A percentile compares a stretch with the other conserved stretches of the same genome.
Conservation (phyloP, 2,113 vertebrate genomes). For the Cariama cristata region DNA sequence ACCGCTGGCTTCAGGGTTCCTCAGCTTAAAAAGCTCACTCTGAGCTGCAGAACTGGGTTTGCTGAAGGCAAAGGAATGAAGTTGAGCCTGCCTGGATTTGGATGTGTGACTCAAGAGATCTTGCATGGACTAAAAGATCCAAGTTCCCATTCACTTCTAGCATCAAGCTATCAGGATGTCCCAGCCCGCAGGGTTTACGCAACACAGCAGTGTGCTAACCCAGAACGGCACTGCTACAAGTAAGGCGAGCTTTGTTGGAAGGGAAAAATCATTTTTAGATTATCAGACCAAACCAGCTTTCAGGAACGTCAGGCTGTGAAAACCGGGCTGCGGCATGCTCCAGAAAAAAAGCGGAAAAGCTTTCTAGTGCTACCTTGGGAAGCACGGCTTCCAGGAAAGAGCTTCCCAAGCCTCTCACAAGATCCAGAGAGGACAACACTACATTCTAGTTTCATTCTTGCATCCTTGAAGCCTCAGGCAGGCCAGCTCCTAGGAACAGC, state of each 20-base stretch:
- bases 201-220: rapidly evolving
- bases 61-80: not conserved
- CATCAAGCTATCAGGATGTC: not conserved
- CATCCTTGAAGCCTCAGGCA: not conserved
- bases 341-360: not conserved
- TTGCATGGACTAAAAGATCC: not conserved
- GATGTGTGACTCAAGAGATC: not conserved
- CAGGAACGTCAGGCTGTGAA: not conserved
- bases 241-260: not conserved
- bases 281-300: not conserved
- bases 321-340: too few species aligned
- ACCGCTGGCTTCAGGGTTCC: not conserved
- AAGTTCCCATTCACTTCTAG: not conserved
- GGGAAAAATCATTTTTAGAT: not conserved
- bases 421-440: not conserved
- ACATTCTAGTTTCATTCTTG: too few species aligned
- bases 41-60: not conserved
- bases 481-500: too few species aligned
- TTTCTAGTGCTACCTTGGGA: not conserved
- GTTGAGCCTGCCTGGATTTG: not conserved
- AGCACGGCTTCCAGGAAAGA: not conserved
- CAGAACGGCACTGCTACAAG: rapidly evolving
- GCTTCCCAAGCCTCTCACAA: not conserved
- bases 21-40: not conserved
- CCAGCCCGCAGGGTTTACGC: not conserved